A percentile compares a stretch with the other conserved stretches of the same genome.
phyloP scores from a whole-genome alignment of 2,113 vertebrate genomes.

The Hylia prasina region DNA sequence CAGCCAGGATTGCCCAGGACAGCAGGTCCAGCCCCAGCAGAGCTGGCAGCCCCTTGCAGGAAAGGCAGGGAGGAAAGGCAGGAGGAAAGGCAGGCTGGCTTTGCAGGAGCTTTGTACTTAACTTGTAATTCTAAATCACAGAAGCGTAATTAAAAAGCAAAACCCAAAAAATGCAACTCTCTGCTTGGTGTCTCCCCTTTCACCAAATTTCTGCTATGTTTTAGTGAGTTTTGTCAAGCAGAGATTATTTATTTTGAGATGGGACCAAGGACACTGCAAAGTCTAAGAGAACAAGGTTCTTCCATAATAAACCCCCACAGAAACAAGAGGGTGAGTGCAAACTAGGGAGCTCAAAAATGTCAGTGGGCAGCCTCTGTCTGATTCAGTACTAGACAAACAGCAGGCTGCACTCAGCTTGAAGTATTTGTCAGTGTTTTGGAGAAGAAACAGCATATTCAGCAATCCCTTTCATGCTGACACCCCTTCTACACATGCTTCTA shows the following conservation, averaged over 20 bases:
- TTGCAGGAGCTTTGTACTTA: not conserved
- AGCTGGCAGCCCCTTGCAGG: not conserved
- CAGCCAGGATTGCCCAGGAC: not conserved
- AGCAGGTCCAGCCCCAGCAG: not conserved
- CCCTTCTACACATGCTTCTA: not conserved
- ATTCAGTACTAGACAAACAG: not conserved
- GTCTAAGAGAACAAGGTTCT: not conserved
- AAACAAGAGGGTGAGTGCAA: not conserved
- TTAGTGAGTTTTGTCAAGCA: not conserved
- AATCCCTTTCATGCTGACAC: not conserved
- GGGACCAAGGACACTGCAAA: not conserved
- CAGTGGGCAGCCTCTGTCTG: not conserved
- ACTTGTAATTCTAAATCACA: not conserved
- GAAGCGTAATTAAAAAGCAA: not conserved
- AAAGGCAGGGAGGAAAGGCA: not conserved
- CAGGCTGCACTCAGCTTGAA: not conserved
- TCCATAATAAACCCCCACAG: not conserved
- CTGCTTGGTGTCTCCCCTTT: not conserved
- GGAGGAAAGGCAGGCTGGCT: not conserved
- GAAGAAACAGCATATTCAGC: not conserved
- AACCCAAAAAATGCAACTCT: fast-evolving
- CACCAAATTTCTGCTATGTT: not conserved
- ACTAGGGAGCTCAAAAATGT: not conserved
- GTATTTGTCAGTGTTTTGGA: not conserved
- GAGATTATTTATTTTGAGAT: not conserved